These are phyloP conservation scores for Cephus spinipes DNA, from an alignment of 2,888 invertebrate species.

Conservation along the genomic window DNA sequence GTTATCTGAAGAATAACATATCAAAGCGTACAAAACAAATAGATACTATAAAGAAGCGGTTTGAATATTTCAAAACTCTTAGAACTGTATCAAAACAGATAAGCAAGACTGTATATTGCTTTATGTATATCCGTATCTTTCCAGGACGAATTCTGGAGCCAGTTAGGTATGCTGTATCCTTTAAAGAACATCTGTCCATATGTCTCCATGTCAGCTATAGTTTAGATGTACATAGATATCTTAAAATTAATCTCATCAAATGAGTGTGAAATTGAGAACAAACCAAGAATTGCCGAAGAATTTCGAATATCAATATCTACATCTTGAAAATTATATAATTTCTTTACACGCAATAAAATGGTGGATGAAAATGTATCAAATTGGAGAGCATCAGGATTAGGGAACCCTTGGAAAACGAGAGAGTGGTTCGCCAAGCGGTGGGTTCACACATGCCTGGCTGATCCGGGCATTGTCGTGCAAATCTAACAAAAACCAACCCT, in stretches of 20 bases:
- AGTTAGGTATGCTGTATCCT: not conserved
- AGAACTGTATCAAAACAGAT: not conserved
- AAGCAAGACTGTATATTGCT: not conserved
- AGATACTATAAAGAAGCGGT: not conserved
- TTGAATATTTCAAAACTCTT: not conserved
- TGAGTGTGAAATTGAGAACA: not conserved
- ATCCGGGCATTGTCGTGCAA: slow-evolving; percentile 65
- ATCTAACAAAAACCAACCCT: slow-evolving; percentile 64
- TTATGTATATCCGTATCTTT: not conserved
- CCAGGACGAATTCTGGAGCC: not conserved
- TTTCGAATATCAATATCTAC: not conserved
- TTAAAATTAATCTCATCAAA: not conserved
- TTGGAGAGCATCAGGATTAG: slow-evolving; percentile 61
- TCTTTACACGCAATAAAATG: slow-evolving; percentile 19
- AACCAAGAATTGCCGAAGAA: not conserved
- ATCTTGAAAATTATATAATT: not conserved
- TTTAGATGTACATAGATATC: not conserved
- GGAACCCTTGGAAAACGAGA: slow-evolving; percentile 49
- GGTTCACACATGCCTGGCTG: slow-evolving; percentile 61
- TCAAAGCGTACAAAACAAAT: not conserved
- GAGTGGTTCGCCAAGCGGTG: slow-evolving; percentile 40
- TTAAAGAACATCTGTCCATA: not conserved
- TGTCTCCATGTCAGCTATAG: not conserved
- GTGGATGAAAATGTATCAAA: slow-evolving; percentile 59
- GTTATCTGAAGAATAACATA: not conserved